Percentiles rank a stretch among this genome's conserved stretches.
Conservation (phyloP, 2,113 vertebrate genomes). For the Tichodroma muraria region DNA sequence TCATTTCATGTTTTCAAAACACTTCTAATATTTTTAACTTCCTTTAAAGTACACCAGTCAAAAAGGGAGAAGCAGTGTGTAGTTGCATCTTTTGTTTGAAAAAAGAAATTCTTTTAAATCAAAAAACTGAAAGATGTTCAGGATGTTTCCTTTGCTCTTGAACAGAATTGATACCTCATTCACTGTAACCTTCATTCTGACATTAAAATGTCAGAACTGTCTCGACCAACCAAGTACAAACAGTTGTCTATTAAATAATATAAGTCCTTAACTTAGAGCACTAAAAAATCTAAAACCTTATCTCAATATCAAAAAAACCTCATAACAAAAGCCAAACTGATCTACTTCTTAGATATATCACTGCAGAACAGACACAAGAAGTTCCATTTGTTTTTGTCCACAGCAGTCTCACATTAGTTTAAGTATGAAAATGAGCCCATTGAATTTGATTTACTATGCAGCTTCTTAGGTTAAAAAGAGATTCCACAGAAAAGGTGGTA, state of each 20-base stretch:
- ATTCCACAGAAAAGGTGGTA: neutral
- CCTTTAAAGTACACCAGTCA: neutral
- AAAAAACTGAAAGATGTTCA: neutral
- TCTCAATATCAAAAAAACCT: neutral
- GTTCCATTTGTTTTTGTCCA: neutral
- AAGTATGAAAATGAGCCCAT: neutral
- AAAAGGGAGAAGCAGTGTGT: neutral
- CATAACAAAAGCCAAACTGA: neutral
- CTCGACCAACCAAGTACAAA: neutral
- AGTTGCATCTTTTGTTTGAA: neutral
- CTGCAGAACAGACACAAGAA: neutral
- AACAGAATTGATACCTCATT: conserved; percentile 26
- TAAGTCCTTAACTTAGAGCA: neutral
- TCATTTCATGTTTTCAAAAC: neutral
- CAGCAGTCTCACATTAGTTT: neutral
- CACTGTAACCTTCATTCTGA: neutral
- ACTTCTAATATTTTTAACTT: neutral
- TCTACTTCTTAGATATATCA: neutral
- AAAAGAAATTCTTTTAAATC: neutral
- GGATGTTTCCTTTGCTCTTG: neutral
- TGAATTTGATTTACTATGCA: neutral
- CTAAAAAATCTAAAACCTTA: neutral
- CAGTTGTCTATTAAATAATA: neutral
- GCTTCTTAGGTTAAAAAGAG: neutral
- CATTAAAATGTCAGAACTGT: neutral